A percentile compares a stretch with the other conserved stretches of the same genome.
Conservation (phyloP, 1,140 invertebrate species). For the Procambarus virginalis region DNA sequence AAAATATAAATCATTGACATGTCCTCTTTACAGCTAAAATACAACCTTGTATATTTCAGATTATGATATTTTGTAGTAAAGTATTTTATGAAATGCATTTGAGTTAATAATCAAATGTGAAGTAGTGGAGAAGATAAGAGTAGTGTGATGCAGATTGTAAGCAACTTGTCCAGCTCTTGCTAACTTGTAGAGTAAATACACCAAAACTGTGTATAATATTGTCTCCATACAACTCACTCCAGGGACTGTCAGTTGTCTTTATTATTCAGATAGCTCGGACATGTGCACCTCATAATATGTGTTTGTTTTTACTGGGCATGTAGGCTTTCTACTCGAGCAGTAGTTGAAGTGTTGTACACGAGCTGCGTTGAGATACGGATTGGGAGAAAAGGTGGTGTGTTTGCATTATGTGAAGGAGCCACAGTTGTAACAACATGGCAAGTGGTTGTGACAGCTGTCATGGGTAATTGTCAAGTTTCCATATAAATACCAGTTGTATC, state of each 20-base stretch:
- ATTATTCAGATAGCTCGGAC: too few species aligned
- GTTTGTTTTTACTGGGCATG: too few species aligned
- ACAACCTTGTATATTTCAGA: not conserved
- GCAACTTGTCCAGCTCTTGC: too few species aligned
- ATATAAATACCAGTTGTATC: not conserved
- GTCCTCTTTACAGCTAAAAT: constrained; percentile 10
- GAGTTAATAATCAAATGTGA: too few species aligned
- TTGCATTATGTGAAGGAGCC: not conserved
- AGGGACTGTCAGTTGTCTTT: too few species aligned
- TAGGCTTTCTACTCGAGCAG: not conserved
- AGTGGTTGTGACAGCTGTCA: not conserved
- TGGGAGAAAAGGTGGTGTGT: not conserved
- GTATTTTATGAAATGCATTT: too few species aligned
- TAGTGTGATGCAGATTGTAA: too few species aligned
- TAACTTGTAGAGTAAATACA: too few species aligned
- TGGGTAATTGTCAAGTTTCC: not conserved
- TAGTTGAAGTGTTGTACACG: not conserved
- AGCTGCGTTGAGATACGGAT: not conserved
- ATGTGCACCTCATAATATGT: too few species aligned
- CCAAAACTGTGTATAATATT: too few species aligned
- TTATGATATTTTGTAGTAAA: not conserved
- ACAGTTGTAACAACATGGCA: not conserved
- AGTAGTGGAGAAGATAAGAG: too few species aligned
- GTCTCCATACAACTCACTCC: too few species aligned
- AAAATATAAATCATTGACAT: not conserved